Percentiles rank a stretch among this genome's conserved stretches.
These are phyloP conservation scores for Venustoraphidia nigricollis DNA, from an alignment of 2,888 invertebrate genomes.

Conservation along the genomic window DNA sequence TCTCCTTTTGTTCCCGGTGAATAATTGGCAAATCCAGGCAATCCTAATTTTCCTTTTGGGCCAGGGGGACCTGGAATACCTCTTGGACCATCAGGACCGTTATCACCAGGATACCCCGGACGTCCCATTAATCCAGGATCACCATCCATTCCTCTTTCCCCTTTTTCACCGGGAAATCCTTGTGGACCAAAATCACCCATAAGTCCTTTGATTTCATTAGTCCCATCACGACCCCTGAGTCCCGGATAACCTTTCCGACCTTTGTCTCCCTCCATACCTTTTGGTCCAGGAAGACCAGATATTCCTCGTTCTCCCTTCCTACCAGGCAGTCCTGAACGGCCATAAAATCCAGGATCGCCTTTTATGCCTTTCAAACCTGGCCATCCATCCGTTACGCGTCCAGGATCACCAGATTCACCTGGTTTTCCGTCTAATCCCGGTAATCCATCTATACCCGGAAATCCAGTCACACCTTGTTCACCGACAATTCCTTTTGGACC, in stretches of 20 bases:
- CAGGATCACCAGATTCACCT: conserved; percentile 31
- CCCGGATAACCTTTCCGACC: conserved; percentile 64
- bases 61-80: conserved; percentile 38
- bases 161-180: conserved; percentile 28
- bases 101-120: conserved; percentile 38
- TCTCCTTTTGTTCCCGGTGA: conserved; percentile 33
- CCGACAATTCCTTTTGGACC: conserved; percentile 48
- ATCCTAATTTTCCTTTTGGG: conserved; percentile 33
- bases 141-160: conserved; percentile 61
- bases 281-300: conserved; percentile 24
- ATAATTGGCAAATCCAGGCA: conserved; percentile 24
- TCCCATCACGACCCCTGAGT: conserved; percentile 41
- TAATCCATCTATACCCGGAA: conserved; percentile 35
- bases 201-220: conserved; percentile 33
- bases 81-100: conserved; percentile 29
- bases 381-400: conserved; percentile 25
- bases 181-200: conserved; percentile 14
- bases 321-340: conserved; percentile 31
- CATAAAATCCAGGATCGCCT: conserved; percentile 42
- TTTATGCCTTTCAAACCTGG: conserved; percentile 40
- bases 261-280: conserved; percentile 3
- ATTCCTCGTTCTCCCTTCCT: conserved; percentile 40
- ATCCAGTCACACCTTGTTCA: conserved; percentile 30
- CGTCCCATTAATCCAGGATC: conserved; percentile 46
- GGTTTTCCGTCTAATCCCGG: conserved; percentile 39